A percentile compares a stretch with the other conserved stretches of the same genome.
Evolutionary conservation across 1,140 invertebrate genomes (phyloP).

Genomic region (Habropoda laboriosa): DNA sequence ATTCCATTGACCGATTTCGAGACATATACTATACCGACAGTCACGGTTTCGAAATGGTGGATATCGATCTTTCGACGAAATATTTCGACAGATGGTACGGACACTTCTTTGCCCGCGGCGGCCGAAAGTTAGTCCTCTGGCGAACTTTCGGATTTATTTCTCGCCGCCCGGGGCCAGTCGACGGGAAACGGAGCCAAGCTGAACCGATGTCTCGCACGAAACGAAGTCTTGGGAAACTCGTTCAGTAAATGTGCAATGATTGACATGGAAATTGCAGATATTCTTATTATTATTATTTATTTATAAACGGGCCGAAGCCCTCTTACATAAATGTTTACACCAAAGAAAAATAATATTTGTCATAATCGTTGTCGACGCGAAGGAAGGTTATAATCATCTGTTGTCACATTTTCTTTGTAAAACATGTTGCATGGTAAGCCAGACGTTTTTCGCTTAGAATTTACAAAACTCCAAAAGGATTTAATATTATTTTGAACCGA

Average conservation of each 20-base stretch:
- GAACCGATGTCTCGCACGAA: neutral
- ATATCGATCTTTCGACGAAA: constrained; percentile 12
- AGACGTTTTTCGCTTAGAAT: neutral
- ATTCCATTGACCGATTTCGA: neutral
- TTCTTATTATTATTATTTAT: no score
- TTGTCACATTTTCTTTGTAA: no score
- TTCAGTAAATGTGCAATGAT: neutral
- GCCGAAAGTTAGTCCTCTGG: neutral
- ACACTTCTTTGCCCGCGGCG: neutral
- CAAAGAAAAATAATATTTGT: no score
- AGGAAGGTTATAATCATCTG: no score
- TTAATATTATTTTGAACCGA: no score
- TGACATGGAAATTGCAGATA: neutral
- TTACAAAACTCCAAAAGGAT: no score
- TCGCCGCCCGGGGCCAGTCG: neutral
- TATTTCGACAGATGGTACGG: neutral
- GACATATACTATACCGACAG: neutral
- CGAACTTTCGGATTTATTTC: constrained; percentile 2
- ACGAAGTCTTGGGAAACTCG: neutral
- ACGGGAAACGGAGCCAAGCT: neutral
- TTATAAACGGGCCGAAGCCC: no score
- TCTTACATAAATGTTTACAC: no score
- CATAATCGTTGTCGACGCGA: no score
- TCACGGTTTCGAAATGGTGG: neutral
- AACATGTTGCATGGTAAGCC: no score